Conservation (phyloP, 2,888 invertebrate genomes). For the Agrochola lychnidis region DNA sequence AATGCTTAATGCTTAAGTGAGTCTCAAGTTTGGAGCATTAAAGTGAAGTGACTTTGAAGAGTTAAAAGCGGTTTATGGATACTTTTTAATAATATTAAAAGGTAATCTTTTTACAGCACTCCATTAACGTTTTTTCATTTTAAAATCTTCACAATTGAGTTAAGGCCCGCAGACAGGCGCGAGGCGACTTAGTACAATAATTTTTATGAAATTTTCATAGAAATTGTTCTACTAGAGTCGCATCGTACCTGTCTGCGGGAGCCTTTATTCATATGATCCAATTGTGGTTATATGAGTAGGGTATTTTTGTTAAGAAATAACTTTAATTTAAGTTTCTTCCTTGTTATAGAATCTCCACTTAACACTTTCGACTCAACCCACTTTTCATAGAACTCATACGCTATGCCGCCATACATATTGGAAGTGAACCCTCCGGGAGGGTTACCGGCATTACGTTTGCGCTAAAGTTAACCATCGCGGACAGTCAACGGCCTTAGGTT, state of each 20-base stretch:
- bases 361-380: background rate
- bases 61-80: conserved; percentile 37
- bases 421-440: no score
- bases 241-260: background rate
- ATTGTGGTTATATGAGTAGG: background rate
- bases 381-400: no score
- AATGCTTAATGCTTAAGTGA: conserved; percentile 54
- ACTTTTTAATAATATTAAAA: conserved; percentile 36
- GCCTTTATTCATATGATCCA: background rate
- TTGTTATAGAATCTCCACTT: background rate
- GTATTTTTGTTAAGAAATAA: background rate
- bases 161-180: no score
- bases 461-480: no score
- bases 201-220: background rate
- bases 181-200: background rate
- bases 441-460: no score
- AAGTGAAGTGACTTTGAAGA: conserved; percentile 48
- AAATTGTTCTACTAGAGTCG: background rate
- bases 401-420: no score
- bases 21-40: conserved; percentile 40
- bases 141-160: background rate
- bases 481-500: no score
- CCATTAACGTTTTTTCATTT: conserved; percentile 37
- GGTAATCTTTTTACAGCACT: conserved; percentile 38
- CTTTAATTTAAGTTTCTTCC: background rate